Conservation (phyloP, 2,113 vertebrate species). For the Conger conger region DNA sequence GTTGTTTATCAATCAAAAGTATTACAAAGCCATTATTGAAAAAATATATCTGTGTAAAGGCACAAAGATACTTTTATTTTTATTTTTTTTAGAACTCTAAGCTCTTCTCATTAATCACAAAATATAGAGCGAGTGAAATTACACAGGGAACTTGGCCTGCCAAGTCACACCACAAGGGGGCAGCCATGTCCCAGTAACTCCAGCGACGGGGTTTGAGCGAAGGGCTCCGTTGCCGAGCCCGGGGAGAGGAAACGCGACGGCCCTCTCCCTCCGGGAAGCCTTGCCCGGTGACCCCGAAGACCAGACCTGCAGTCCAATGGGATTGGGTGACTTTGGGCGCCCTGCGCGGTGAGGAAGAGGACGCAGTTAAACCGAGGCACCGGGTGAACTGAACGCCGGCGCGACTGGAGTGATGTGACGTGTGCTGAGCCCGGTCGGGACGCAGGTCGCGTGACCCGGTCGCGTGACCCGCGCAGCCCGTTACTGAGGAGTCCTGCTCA, state of each 20-base stretch:
- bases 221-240: slow-evolving; percentile 58
- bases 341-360: neutral
- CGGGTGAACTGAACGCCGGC: neutral
- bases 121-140: slow-evolving; percentile 51
- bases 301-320: neutral
- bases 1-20: slow-evolving; percentile 59
- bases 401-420: neutral
- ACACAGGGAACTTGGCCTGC: slow-evolving; percentile 80
- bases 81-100: slow-evolving; percentile 30
- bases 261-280: slow-evolving; percentile 18
- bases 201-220: slow-evolving; percentile 28
- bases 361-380: neutral
- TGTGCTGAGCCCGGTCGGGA: neutral
- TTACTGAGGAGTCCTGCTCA: slow-evolving; percentile 35
- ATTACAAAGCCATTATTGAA: slow-evolving; percentile 66
- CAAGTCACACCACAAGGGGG: slow-evolving; percentile 74
- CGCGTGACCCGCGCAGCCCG: neutral
- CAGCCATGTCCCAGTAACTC: slow-evolving; percentile 60
- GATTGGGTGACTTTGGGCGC: neutral
- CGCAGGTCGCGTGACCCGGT: neutral
- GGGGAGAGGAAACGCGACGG: slow-evolving; percentile 39
- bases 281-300: slow-evolving; percentile 49
- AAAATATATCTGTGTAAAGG: slow-evolving; percentile 59
- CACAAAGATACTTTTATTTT: slow-evolving; percentile 49
- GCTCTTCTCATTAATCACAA: slow-evolving; percentile 52